Percentiles rank a stretch among this genome's conserved stretches.
These are phyloP conservation scores for Platichthys flesus DNA, from an alignment of 2,113 vertebrate species.

Conservation along the genomic window DNA sequence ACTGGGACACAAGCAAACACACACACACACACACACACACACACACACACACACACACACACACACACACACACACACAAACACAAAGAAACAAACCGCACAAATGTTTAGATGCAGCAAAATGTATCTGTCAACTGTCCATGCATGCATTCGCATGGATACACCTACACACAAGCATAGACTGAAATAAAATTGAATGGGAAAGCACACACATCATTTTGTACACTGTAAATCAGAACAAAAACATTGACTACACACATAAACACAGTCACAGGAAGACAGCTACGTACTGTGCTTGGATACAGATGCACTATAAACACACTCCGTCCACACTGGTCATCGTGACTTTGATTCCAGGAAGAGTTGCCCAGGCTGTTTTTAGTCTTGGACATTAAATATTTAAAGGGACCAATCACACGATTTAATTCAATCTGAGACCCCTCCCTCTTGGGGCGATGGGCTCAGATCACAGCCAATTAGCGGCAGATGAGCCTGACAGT, in stretches of 20 bases:
- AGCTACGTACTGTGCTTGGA: not conserved
- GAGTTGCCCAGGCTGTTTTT: constrained; percentile 67
- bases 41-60: constrained; percentile 10
- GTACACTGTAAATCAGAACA: not conserved
- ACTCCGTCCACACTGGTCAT: not conserved
- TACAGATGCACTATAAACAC: not conserved
- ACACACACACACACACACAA: constrained; percentile 32
- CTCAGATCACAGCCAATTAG: constrained; percentile 82
- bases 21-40: constrained; percentile 27
- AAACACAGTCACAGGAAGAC: not conserved
- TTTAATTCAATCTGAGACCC: constrained; percentile 80
- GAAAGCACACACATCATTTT: not conserved
- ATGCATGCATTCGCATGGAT: constrained; percentile 13
- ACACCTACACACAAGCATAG: not conserved
- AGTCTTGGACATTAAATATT: constrained; percentile 81
- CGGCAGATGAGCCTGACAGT: constrained; percentile 81
- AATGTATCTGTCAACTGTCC: constrained; percentile 23
- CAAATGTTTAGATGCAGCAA: constrained; percentile 5
- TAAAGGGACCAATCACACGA: constrained; percentile 74
- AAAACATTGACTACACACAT: not conserved
- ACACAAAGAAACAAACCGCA: constrained; percentile 42
- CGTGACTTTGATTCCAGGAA: constrained; percentile 62
- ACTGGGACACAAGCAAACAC: constrained; percentile 53
- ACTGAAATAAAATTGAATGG: constrained; percentile 7
- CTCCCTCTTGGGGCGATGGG: constrained; percentile 68